phyloP scores from a whole-genome alignment of 2,113 vertebrate genomes.

The Laticauda laticaudata region DNA sequence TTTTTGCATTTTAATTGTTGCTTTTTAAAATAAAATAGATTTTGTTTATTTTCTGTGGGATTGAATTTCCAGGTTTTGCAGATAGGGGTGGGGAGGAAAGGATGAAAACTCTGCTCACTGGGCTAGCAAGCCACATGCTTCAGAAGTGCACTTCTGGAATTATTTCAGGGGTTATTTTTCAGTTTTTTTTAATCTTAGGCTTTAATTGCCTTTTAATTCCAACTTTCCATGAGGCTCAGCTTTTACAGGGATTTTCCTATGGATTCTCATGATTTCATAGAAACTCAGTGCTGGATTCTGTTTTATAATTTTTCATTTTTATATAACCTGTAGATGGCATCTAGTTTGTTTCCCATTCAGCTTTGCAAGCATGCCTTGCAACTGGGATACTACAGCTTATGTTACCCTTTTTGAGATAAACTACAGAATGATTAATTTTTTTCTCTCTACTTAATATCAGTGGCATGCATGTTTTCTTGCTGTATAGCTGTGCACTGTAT shows the following conservation, averaged over 20 bases:
- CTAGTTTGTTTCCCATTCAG: background rate
- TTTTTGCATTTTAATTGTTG: background rate
- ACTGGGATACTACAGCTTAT: background rate
- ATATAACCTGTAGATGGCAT: background rate
- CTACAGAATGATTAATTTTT: background rate
- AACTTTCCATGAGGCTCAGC: background rate
- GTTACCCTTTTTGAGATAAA: background rate
- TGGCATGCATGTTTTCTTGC: background rate
- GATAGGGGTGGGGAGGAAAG: background rate
- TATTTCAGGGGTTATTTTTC: background rate
- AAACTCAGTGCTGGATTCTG: background rate
- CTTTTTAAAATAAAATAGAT: background rate
- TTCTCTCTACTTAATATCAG: background rate
- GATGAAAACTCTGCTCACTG: background rate
- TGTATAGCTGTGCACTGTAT: background rate
- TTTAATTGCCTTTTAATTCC: background rate
- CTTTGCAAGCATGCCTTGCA: background rate
- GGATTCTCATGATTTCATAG: background rate
- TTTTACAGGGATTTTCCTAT: background rate
- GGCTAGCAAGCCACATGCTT: background rate
- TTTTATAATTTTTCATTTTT: background rate
- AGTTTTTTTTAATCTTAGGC: background rate
- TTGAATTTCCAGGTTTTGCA: background rate
- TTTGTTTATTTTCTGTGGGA: background rate
- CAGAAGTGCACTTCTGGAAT: background rate